Evolutionary conservation across 2,888 invertebrate genomes (phyloP).

Genomic region (Iselma pallidipennis): DNA sequence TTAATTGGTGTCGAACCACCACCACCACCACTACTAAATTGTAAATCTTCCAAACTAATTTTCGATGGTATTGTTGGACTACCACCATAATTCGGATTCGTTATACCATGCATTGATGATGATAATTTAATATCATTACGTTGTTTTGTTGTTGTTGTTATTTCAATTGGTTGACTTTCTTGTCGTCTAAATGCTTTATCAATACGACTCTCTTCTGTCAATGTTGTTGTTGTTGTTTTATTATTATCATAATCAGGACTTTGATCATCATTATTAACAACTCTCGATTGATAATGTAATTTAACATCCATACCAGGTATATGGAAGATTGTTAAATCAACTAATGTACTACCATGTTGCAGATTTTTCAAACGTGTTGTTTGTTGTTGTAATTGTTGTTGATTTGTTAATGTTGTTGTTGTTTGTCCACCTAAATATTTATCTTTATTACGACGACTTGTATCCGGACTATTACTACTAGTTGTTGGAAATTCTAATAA

Average conservation of each 20-base stretch:
- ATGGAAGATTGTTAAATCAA: conserved; percentile 85
- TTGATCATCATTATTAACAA: conserved; percentile 23
- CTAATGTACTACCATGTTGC: conserved; percentile 55
- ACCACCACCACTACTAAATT: too few species aligned
- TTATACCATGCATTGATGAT: conserved; percentile 52
- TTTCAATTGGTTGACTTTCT: conserved; percentile 38
- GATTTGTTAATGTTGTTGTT: neutral
- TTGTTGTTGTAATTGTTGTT: conserved; percentile 23
- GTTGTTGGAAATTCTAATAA: conserved; percentile 50
- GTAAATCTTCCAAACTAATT: conserved; percentile 42
- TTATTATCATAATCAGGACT: neutral
- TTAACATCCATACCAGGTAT: conserved; percentile 87
- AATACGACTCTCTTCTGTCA: conserved; percentile 50
- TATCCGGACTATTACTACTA: conserved; percentile 53
- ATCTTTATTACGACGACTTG: conserved; percentile 52
- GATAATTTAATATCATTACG: conserved; percentile 38
- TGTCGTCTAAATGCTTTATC: conserved; percentile 52
- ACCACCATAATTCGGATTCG: conserved; percentile 53
- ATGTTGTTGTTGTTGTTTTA: too few species aligned
- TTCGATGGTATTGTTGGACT: conserved; percentile 39
- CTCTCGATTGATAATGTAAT: conserved; percentile 55
- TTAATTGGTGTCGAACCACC: conserved; percentile 37
- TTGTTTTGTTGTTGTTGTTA: neutral
- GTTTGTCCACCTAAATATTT: conserved; percentile 31
- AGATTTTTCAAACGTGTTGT: conserved; percentile 50